Conservation (phyloP, 1,140 invertebrate genomes). For the Tyrophagus putrescentiae region DNA sequence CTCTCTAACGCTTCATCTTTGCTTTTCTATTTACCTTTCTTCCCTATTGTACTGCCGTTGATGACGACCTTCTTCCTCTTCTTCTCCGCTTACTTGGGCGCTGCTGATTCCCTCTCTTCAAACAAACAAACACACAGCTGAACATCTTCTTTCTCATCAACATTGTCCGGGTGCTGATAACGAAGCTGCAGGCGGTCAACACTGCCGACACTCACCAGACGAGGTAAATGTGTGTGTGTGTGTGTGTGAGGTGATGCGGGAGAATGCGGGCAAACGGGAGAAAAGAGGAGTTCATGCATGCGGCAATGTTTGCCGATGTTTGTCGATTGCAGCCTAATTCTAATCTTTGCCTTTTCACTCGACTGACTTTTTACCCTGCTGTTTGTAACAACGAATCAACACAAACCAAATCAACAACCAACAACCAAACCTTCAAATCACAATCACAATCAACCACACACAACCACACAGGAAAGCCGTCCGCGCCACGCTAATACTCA, state of each 20-base stretch:
- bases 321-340: neutral
- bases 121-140: slow-evolving; percentile 38
- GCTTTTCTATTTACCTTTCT: too few relatives aligned
- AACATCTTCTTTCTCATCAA: slow-evolving; percentile 82
- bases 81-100: neutral
- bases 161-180: slow-evolving; percentile 77
- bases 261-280: too few relatives aligned
- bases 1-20: too few relatives aligned
- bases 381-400: slow-evolving; percentile 8
- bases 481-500: slow-evolving; percentile 67
- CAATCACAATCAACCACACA: slow-evolving; percentile 43
- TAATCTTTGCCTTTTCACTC: slow-evolving; percentile 12
- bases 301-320: too few relatives aligned
- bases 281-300: too few relatives aligned
- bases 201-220: slow-evolving; percentile 35
- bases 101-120: neutral
- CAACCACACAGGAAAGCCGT: slow-evolving; percentile 37
- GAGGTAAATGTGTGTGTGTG: slow-evolving; percentile 31
- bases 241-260: too few relatives aligned
- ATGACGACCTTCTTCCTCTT: neutral
- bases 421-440: slow-evolving; percentile 33
- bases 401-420: too few relatives aligned
- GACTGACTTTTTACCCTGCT: neutral
- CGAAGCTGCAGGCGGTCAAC: slow-evolving; percentile 54
- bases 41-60: too few relatives aligned